Evolutionary conservation across 2,113 vertebrate species (phyloP).

Genomic region (Myrmecophaga tridactyla): DNA sequence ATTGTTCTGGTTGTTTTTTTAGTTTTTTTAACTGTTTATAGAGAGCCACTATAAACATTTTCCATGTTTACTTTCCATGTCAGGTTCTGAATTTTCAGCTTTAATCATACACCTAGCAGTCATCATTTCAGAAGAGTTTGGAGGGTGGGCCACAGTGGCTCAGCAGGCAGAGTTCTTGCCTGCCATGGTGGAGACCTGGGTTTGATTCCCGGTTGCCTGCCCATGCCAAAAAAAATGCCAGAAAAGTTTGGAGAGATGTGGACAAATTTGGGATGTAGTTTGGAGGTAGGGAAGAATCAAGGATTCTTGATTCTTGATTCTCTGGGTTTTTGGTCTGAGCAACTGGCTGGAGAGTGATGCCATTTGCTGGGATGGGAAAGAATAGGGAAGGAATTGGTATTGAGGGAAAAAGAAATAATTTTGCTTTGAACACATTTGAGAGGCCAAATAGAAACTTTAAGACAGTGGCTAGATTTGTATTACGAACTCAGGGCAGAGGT

Average conservation of each 20-base stretch:
- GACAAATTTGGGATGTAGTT: neutral
- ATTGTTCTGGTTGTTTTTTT: neutral
- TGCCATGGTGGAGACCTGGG: too few relatives aligned
- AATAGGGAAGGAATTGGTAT: constrained; percentile 30
- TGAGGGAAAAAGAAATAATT: constrained; percentile 14
- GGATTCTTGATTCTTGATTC: too few relatives aligned
- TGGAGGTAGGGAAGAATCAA: neutral
- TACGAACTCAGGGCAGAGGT: neutral
- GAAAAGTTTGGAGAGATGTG: neutral
- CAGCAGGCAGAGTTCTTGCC: too few relatives aligned
- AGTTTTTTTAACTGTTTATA: constrained; percentile 5
- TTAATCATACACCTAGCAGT: constrained; percentile 33
- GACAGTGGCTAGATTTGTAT: neutral
- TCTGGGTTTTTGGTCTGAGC: neutral
- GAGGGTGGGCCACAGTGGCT: too few relatives aligned
- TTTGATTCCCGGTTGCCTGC: too few relatives aligned
- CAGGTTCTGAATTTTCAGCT: constrained; percentile 22
- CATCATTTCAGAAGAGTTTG: neutral
- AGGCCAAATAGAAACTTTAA: constrained; percentile 3
- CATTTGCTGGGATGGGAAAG: neutral
- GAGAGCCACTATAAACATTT: neutral
- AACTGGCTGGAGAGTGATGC: constrained; percentile 1
- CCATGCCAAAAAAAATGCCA: too few relatives aligned
- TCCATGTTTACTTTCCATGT: neutral
- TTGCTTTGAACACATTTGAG: constrained; percentile 28